phyloP scores from a whole-genome alignment of 2,888 invertebrate species.

The Mythimna vitellina region DNA sequence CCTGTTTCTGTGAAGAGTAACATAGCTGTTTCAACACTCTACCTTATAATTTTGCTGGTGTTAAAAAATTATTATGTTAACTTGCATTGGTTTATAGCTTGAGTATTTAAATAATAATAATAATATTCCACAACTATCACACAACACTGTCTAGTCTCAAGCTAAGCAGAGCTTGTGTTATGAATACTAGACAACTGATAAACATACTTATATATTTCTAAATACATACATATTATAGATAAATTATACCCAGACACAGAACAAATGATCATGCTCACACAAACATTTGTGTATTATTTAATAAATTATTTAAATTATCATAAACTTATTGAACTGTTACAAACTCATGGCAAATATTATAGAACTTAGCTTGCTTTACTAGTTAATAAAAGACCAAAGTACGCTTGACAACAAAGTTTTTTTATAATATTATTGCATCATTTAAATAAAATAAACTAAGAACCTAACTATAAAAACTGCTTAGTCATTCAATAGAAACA shows the following conservation, averaged over 20 bases:
- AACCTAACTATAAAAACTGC: slow-evolving; percentile 16
- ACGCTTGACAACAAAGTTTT: background rate
- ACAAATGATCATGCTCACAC: no score
- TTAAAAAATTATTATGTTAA: slow-evolving; percentile 26
- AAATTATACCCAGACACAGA: no score
- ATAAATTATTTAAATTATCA: background rate
- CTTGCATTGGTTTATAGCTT: slow-evolving; percentile 10
- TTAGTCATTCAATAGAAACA: slow-evolving; percentile 23
- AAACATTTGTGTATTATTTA: no score
- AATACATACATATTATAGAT: no score
- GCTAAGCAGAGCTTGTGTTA: no score
- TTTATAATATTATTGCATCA: background rate
- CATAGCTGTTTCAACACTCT: slow-evolving; percentile 29
- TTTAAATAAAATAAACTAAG: slow-evolving; percentile 13
- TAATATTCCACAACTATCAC: no score
- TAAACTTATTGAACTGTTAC: slow-evolving; percentile 10
- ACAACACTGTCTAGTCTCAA: no score
- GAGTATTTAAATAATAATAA: slow-evolving; percentile 9
- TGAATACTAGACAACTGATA: no score
- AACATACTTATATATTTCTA: no score
- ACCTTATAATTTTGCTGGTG: slow-evolving; percentile 38
- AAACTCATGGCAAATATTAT: background rate
- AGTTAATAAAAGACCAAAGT: background rate
- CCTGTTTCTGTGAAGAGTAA: slow-evolving; percentile 66
- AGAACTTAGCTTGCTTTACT: background rate